Percentiles rank a stretch among this genome's conserved stretches.
Conservation (phyloP, 2,888 invertebrate genomes). For the Melanargia galathea region DNA sequence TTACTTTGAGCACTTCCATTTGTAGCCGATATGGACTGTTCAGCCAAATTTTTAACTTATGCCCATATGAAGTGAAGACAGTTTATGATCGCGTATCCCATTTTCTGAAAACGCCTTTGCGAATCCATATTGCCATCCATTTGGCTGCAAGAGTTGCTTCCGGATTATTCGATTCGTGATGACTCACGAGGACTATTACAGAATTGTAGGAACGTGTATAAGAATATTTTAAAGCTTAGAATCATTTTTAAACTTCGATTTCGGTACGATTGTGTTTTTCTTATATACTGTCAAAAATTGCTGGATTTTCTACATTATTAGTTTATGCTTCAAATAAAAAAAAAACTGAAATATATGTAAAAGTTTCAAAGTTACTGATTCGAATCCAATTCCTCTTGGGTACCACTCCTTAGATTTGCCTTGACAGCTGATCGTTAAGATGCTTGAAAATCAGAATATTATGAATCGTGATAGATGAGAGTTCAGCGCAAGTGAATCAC, state of each 20-base stretch:
- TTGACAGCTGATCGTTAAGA: neutral
- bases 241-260: neutral
- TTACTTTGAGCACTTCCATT: conserved; percentile 64
- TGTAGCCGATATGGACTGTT: conserved; percentile 58
- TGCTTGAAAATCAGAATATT: neutral
- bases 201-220: conserved; percentile 31
- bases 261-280: neutral
- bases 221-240: conserved; percentile 15
- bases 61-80: conserved; percentile 65
- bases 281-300: neutral
- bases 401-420: neutral
- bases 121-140: conserved; percentile 61
- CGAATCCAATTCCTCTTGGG: neutral
- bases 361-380: too few species aligned
- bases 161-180: conserved; percentile 51
- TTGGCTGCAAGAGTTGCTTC: conserved; percentile 57
- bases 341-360: too few species aligned
- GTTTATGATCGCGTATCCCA: conserved; percentile 68
- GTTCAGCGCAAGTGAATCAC: neutral
- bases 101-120: conserved; percentile 61
- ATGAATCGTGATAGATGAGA: neutral
- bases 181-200: conserved; percentile 46
- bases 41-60: conserved; percentile 78
- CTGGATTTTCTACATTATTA: neutral
- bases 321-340: too few species aligned